Percentiles rank a stretch among this genome's conserved stretches.
These are phyloP conservation scores for Seriola quinqueradiata DNA, from an alignment of 2,113 vertebrate species.

Conservation along the genomic window DNA sequence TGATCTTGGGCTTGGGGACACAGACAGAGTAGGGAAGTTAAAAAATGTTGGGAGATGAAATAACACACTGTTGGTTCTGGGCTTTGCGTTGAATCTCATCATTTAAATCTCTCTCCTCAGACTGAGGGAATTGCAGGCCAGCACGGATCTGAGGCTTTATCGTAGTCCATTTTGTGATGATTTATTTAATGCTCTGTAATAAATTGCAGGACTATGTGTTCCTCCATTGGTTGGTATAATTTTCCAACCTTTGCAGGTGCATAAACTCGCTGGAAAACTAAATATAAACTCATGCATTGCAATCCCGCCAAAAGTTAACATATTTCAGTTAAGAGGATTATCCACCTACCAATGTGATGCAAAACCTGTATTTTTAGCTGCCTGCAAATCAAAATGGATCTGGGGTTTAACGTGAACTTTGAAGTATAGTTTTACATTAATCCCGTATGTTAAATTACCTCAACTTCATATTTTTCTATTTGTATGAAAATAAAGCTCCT, in stretches of 20 bases:
- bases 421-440: neutral
- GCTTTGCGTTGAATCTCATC: neutral
- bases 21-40: no score
- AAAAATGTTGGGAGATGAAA: no score
- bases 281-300: no score
- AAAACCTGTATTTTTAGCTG: no score
- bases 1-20: neutral
- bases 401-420: neutral
- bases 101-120: neutral
- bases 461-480: neutral
- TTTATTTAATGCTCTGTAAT: neutral
- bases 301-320: neutral
- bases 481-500: neutral
- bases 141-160: no score
- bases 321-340: neutral
- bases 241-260: no score
- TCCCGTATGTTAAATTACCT: neutral
- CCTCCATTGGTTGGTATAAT: no score
- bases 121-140: no score
- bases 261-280: no score
- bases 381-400: neutral
- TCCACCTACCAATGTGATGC: neutral
- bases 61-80: neutral
- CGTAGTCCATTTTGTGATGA: neutral
- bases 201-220: neutral